Evolutionary conservation across 1,140 invertebrate species (phyloP), one percentile per base, ranked within the genome.

Genomic region (Papilio polytes): DNA sequence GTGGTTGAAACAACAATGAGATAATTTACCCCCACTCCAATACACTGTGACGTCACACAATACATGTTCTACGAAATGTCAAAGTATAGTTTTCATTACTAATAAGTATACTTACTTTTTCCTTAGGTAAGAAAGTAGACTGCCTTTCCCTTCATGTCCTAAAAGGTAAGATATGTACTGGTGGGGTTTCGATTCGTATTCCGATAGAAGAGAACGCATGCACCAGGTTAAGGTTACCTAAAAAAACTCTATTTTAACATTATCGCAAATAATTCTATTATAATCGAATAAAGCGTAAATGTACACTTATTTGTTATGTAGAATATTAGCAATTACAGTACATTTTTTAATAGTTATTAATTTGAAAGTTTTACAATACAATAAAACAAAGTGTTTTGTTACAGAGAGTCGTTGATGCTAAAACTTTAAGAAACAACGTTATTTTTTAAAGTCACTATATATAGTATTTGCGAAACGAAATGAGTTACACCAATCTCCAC

Each of bases 81-180:
- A 77, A 15, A 12, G 26, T 36, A 41, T 73, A 15, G 13, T 53
- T 18, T 53, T 53, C 6, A 18, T n/a, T 36, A 73, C 8, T 13
- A 46, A 15, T 18, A 20, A 8, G 7, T 26, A 46, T 22, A 94
- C 95, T 92, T 90, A 96, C 95, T 97, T 97, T 74, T 97, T 96
- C 81, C 97, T 96, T 46, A 99, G 95, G 88, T 98, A 98, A 53
- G 97, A 97, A 1, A 98, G 96, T 13, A 99, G 92, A 85, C 98
- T 98, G 31, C 98, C 98, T 85, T 97, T 96, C 2, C 98, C 98
- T 94, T 99, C 98, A 91, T 99, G 97, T 0, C 98, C 98, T 7
- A 99, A 94, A 7, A 99, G 91, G 93, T 97, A 98, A 0, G 97
- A 97, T 0, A 99, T 89, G 86, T 98, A 98, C 72, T 97, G 95